phyloP scores from a whole-genome alignment of 2,888 invertebrate species.

The Heliconius ismenius region DNA sequence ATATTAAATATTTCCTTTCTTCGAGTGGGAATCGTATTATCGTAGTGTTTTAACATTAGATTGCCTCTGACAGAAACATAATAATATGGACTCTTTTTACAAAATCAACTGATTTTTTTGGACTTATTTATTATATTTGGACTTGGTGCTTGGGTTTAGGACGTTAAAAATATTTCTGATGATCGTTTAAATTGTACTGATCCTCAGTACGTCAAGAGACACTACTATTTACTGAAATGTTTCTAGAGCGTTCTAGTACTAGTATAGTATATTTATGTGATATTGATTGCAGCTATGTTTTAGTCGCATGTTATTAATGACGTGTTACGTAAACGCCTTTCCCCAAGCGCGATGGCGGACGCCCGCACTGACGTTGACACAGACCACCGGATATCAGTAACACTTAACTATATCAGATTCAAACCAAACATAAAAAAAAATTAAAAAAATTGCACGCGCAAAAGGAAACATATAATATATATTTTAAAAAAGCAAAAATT shows the following conservation, averaged over 20 bases:
- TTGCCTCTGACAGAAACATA: too few relatives aligned
- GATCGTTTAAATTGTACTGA: background rate
- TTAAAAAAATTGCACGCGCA: background rate
- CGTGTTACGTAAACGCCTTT: slow-evolving; percentile 60
- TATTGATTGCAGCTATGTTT: slow-evolving; percentile 45
- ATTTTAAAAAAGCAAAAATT: background rate
- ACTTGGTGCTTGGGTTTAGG: too few relatives aligned
- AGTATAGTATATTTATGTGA: slow-evolving; percentile 28
- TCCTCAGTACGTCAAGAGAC: background rate
- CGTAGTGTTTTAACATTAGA: too few relatives aligned
- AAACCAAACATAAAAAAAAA: too few relatives aligned
- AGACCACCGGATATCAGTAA: slow-evolving; percentile 54
- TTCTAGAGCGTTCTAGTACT: slow-evolving; percentile 24
- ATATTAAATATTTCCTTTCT: too few relatives aligned
- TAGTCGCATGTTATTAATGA: slow-evolving; percentile 56
- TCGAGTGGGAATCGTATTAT: too few relatives aligned
- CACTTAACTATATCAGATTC: slow-evolving; percentile 25
- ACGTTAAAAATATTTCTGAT: too few relatives aligned
- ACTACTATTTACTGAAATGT: background rate
- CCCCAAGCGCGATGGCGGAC: slow-evolving; percentile 50
- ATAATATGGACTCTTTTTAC: too few relatives aligned
- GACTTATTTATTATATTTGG: too few relatives aligned
- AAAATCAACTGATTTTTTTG: too few relatives aligned
- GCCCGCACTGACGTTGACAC: slow-evolving; percentile 23
- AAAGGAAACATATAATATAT: background rate